Conservation (phyloP, 2,113 vertebrate species). For the Poeciliopsis prolifica region DNA sequence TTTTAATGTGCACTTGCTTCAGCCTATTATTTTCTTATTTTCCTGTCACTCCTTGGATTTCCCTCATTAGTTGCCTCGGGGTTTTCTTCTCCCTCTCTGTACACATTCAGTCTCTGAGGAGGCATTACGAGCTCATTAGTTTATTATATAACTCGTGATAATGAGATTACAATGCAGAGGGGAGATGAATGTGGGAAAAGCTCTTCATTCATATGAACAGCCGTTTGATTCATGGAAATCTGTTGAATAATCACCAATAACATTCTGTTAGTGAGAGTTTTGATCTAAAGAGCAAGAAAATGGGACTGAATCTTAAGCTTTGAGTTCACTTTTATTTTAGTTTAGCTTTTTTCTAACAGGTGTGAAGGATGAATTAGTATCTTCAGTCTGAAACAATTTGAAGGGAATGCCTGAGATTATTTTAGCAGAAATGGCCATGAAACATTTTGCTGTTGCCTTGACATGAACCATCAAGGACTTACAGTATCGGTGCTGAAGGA, state of each 20-base stretch:
- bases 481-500: background rate
- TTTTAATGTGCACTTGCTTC: background rate
- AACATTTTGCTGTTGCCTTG: background rate
- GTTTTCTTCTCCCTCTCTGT: background rate
- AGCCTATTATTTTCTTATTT: background rate
- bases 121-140: conserved; percentile 39
- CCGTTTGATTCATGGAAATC: conserved; percentile 18
- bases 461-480: background rate
- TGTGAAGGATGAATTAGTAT: background rate
- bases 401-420: background rate
- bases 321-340: too few relatives aligned
- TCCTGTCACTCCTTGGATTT: background rate
- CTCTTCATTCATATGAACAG: conserved; percentile 14
- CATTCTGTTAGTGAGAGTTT: background rate
- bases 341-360: background rate
- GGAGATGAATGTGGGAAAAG: conserved; percentile 31
- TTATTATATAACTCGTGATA: conserved; percentile 55
- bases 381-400: background rate
- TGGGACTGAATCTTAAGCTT: too few relatives aligned
- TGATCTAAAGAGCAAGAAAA: too few relatives aligned
- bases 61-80: background rate
- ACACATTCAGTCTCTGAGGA: conserved; percentile 26
- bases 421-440: conserved; percentile 9
- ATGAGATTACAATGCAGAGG: conserved; percentile 52
- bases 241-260: background rate